Conservation (phyloP, 2,888 invertebrate genomes). For the Xestoiulus laeticollis region DNA sequence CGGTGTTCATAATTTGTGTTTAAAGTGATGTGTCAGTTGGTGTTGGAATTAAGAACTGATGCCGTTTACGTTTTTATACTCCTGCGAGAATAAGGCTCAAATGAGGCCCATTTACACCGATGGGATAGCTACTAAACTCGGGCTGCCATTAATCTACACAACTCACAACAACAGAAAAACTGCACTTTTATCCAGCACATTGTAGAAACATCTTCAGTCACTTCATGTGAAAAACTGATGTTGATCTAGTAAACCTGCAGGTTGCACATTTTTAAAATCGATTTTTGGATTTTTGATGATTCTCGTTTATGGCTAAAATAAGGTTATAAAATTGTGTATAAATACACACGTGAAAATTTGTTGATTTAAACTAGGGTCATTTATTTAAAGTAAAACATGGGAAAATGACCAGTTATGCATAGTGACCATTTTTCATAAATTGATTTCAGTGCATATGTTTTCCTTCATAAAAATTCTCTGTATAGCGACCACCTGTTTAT, state of each 20-base stretch:
- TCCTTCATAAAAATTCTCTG: no score
- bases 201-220: not conserved
- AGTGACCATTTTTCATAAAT: no score
- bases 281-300: not conserved
- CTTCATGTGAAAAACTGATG: not conserved
- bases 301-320: not conserved
- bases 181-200: not conserved
- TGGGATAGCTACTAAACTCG: not conserved
- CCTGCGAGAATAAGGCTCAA: not conserved
- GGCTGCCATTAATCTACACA: slow-evolving; percentile 3
- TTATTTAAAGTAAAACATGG: no score
- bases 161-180: not conserved
- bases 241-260: slow-evolving; percentile 20
- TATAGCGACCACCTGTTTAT: no score
- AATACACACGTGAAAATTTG: not conserved
- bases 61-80: slow-evolving; percentile 26
- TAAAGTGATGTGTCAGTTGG: slow-evolving; percentile 20
- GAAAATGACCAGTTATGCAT: no score
- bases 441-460: no score
- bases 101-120: slow-evolving; percentile 12
- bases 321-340: not conserved
- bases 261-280: slow-evolving; percentile 10
- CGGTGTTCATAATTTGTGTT: slow-evolving; percentile 12
- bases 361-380: no score
- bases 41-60: slow-evolving; percentile 20